phyloP scores from a whole-genome alignment of 1,140 invertebrate species.

The Homalodisca vitripennis region DNA sequence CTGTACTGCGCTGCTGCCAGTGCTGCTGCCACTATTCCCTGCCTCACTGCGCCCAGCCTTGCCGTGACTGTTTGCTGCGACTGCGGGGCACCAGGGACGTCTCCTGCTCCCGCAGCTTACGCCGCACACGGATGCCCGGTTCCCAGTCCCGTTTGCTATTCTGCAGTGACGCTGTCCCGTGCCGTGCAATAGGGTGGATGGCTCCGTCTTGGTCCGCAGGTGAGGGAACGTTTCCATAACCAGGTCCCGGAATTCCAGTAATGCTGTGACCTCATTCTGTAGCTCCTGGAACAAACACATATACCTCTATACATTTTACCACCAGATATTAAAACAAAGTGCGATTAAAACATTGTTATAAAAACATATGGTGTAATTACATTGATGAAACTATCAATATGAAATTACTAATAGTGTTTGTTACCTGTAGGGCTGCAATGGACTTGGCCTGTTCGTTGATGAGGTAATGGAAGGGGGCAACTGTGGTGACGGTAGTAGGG shows the following conservation, averaged over 20 bases:
- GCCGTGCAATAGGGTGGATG: slow-evolving; percentile 40
- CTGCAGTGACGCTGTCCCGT: slow-evolving; percentile 15
- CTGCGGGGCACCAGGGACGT: slow-evolving; percentile 56
- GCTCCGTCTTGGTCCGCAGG: slow-evolving; percentile 74
- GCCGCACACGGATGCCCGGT: slow-evolving; percentile 71
- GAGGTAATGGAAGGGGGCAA: slow-evolving; percentile 69
- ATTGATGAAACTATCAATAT: too few species aligned
- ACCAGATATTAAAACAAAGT: too few species aligned
- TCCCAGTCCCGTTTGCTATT: slow-evolving; percentile 64
- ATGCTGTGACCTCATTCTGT: slow-evolving; percentile 85
- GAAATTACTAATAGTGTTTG: neutral
- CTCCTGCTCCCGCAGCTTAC: slow-evolving; percentile 55
- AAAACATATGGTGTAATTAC: too few species aligned
- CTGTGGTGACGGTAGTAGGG: slow-evolving; percentile 47
- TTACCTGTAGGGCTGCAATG: slow-evolving; percentile 68
- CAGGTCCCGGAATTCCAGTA: slow-evolving; percentile 85
- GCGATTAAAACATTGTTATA: neutral
- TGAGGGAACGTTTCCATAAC: slow-evolving; percentile 90
- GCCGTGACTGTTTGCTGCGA: slow-evolving; percentile 63
- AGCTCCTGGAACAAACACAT: slow-evolving; percentile 69
- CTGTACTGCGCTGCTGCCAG: slow-evolving; percentile 60
- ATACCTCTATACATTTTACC: neutral
- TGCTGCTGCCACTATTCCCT: slow-evolving; percentile 47
- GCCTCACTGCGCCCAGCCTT: slow-evolving; percentile 48
- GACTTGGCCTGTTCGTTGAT: slow-evolving; percentile 81